Evolutionary conservation across 2,797 vertebrate species (phyloP).

Genomic region (Lindbergichthys nudifrons): DNA sequence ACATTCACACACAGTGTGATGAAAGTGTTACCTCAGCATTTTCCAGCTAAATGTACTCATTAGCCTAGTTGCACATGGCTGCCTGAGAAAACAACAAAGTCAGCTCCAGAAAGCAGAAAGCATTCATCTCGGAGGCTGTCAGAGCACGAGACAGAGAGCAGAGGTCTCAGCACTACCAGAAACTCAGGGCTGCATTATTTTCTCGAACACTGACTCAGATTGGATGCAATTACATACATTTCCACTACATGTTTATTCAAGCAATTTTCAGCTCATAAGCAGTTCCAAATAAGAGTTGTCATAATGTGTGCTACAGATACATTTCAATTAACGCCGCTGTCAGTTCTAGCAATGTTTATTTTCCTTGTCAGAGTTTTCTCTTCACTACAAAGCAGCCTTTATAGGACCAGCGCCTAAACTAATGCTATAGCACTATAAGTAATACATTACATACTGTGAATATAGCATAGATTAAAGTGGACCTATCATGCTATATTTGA

Average conservation of each 20-base stretch:
- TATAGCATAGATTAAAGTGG: too few species aligned
- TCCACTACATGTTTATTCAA: conserved; percentile 34
- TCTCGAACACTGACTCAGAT: conserved; percentile 52
- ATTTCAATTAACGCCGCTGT: conserved; percentile 28
- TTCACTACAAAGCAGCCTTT: background rate
- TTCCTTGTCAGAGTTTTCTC: conserved; percentile 4
- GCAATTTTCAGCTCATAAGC: conserved; percentile 14
- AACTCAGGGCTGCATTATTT: conserved; percentile 68
- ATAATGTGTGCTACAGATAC: conserved; percentile 14
- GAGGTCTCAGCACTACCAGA: conserved; percentile 77
- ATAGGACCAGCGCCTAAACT: background rate
- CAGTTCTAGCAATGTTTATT: background rate
- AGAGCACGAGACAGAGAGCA: conserved; percentile 78
- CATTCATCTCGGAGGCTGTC: conserved; percentile 82
- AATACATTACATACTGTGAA: background rate
- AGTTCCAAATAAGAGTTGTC: conserved; percentile 19
- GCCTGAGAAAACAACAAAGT: conserved; percentile 86
- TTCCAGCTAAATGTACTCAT: conserved; percentile 85
- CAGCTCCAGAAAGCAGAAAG: conserved; percentile 82
- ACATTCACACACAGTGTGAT: conserved; percentile 62
- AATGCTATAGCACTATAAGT: background rate
- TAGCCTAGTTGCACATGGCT: conserved; percentile 86
- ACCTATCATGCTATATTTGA: too few species aligned
- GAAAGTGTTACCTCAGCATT: conserved; percentile 85
- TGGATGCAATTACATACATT: conserved; percentile 47